Percentiles rank a stretch among this genome's conserved stretches.
Evolutionary conservation across 2,888 invertebrate species (phyloP).

Genomic region (Nemapogon koenigi): DNA sequence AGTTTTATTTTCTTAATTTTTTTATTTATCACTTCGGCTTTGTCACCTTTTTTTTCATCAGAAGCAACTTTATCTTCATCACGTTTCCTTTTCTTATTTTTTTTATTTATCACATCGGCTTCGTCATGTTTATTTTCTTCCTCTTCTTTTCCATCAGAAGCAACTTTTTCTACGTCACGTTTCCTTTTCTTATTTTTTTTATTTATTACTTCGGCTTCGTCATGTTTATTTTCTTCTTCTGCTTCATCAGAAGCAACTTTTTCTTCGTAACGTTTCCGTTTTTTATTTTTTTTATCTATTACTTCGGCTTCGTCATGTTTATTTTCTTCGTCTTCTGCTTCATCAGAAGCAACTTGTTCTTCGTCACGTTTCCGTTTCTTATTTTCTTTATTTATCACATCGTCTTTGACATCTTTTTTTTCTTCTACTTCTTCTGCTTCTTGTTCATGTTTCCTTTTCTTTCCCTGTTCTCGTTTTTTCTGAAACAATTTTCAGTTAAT

Average conservation of each 20-base stretch:
- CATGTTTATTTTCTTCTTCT: slow-evolving; percentile 15
- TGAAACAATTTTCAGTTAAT: too few relatives aligned
- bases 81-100: slow-evolving; percentile 16
- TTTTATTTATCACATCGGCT: slow-evolving; percentile 3
- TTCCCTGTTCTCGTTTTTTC: too few relatives aligned
- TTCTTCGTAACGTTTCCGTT: slow-evolving; percentile 4
- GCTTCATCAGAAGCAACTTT: slow-evolving; percentile 4
- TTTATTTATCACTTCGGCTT: slow-evolving; percentile 18
- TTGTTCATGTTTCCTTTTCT: slow-evolving; percentile 14
- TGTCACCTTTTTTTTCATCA: slow-evolving; percentile 20
- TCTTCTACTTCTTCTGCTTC: not conserved
- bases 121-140: slow-evolving; percentile 11
- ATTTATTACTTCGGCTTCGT: slow-evolving; percentile 17
- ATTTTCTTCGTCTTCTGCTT: slow-evolving; percentile 12
- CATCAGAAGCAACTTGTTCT: too few relatives aligned
- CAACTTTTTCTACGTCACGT: slow-evolving; percentile 16
- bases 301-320: slow-evolving; percentile 14
- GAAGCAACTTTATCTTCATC: too few relatives aligned
- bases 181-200: slow-evolving; percentile 17
- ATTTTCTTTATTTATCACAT: slow-evolving; percentile 1
- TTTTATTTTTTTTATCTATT: slow-evolving; percentile 3
- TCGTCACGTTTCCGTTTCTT: slow-evolving; percentile 10
- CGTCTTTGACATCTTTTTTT: slow-evolving; percentile 1
- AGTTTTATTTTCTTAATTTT: slow-evolving; percentile 20
- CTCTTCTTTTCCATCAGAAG: slow-evolving; percentile 18